A percentile compares a stretch with the other conserved stretches of the same genome.
Evolutionary conservation across 2,797 vertebrate species (phyloP).

Genomic region (Acropternis orthonyx): DNA sequence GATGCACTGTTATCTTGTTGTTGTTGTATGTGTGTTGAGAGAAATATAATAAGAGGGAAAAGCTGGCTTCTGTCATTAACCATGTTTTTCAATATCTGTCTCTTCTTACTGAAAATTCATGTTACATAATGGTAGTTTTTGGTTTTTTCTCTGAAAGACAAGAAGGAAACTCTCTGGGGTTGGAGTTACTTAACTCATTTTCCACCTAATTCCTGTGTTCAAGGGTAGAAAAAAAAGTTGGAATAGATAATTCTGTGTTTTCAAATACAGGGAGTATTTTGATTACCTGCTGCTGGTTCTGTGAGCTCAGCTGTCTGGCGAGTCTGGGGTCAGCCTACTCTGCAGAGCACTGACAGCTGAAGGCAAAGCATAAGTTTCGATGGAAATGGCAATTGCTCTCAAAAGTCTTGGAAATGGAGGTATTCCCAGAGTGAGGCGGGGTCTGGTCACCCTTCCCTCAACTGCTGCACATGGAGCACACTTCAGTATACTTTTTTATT

Average conservation of each 20-base stretch:
- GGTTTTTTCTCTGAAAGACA: too few relatives aligned
- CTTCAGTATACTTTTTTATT: not conserved
- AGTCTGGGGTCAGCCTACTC: not conserved
- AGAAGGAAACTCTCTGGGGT: not conserved
- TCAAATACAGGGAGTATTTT: not conserved
- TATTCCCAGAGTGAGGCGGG: not conserved
- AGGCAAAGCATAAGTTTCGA: not conserved
- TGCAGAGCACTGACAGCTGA: not conserved
- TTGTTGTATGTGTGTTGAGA: not conserved
- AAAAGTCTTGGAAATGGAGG: not conserved
- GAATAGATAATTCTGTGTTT: not conserved
- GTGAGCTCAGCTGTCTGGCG: not conserved
- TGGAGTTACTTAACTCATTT: not conserved
- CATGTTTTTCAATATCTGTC: not conserved
- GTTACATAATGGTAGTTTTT: not conserved
- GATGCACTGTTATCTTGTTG: not conserved
- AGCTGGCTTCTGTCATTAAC: not conserved
- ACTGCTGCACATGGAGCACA: not conserved
- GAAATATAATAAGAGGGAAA: not conserved
- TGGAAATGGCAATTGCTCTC: not conserved
- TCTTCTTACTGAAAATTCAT: not conserved
- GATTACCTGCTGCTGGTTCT: not conserved
- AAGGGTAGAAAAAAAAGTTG: not conserved
- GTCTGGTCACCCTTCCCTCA: not conserved
- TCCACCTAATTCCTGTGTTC: not conserved